These are phyloP conservation scores for Lucilia cuprina DNA, from an alignment of 1,140 invertebrate genomes.

Conservation along the genomic window DNA sequence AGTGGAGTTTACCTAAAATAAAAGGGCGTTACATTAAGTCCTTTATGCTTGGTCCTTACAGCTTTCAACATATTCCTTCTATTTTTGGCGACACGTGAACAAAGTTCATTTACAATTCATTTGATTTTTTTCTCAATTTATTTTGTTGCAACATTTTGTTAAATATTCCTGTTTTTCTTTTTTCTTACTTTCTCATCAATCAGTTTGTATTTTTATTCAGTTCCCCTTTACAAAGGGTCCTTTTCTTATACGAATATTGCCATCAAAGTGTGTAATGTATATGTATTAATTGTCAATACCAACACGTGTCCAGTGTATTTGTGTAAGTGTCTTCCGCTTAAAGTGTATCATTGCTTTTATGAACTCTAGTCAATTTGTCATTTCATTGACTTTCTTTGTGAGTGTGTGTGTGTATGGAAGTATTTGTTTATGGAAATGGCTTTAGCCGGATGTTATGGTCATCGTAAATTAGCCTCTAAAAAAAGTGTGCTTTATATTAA, in stretches of 20 bases:
- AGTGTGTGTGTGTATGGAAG: not conserved
- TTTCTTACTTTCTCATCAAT: not conserved
- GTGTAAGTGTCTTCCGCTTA: not conserved
- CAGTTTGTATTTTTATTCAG: not conserved
- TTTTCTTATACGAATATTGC: not conserved
- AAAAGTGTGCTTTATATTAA: constrained; percentile 27
- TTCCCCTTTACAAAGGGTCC: not conserved
- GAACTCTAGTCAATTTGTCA: constrained; percentile 15
- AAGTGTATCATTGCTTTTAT: not conserved
- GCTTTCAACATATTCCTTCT: not conserved
- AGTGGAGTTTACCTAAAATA: not conserved
- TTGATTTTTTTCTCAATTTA: not conserved
- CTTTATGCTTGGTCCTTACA: not conserved
- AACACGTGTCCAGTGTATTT: not conserved
- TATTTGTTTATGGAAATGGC: not conserved
- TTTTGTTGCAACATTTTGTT: not conserved
- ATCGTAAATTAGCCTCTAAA: constrained; percentile 9
- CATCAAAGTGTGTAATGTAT: not conserved
- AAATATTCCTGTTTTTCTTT: not conserved
- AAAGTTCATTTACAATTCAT: not conserved
- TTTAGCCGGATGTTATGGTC: constrained; percentile 23
- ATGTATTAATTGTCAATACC: not conserved
- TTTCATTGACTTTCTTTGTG: not conserved
- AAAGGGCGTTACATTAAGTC: not conserved
- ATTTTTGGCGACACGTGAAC: not conserved